phyloP scores from a whole-genome alignment of 2,888 invertebrate genomes.

The Agelastica alni region DNA sequence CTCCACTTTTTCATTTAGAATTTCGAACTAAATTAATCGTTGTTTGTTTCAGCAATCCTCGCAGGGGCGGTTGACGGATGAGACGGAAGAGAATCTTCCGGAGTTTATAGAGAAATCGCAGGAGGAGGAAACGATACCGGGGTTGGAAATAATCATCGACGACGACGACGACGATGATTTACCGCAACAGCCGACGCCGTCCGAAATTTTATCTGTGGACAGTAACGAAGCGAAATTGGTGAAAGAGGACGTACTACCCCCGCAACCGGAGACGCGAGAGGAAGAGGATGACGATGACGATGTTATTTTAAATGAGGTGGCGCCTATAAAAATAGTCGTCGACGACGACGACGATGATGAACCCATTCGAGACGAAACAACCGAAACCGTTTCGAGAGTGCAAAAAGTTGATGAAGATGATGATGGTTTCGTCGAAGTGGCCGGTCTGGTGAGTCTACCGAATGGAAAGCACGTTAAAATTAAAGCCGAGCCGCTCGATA shows the following conservation, averaged over 20 bases:
- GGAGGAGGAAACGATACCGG: conserved; percentile 56
- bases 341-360: conserved; percentile 62
- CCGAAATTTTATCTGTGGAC: conserved; percentile 41
- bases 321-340: conserved; percentile 67
- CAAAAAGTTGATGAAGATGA: conserved; percentile 28
- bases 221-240: conserved; percentile 40
- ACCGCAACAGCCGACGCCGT: no score
- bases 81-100: conserved; percentile 42
- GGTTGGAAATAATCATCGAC: conserved; percentile 54
- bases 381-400: conserved; percentile 56
- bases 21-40: conserved; percentile 26
- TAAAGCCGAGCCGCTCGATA: conserved; percentile 73
- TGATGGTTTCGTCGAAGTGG: conserved; percentile 55
- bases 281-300: conserved; percentile 68
- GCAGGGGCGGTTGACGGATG: no score
- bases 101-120: conserved; percentile 39
- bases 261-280: conserved; percentile 27
- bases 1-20: conserved; percentile 3
- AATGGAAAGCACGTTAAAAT: conserved; percentile 63
- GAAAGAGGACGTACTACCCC: conserved; percentile 34
- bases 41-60: conserved; percentile 39
- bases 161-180: conserved; percentile 55
- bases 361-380: neutral
- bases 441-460: conserved; percentile 62
- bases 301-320: conserved; percentile 70